These are phyloP conservation scores for Cisticola juncidis DNA, from an alignment of 2,113 vertebrate species.

Conservation along the genomic window DNA sequence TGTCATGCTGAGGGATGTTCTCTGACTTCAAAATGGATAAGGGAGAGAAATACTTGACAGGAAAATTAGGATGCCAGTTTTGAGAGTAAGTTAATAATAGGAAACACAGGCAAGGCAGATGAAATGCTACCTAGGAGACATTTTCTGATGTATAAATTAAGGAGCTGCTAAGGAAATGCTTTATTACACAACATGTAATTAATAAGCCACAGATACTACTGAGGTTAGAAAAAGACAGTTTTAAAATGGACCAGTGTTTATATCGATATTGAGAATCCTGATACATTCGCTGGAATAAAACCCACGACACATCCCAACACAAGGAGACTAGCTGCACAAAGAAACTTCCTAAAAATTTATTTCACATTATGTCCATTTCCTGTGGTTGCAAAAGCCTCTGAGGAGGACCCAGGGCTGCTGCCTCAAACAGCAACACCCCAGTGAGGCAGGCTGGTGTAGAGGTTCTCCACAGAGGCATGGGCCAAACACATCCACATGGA, in stretches of 20 bases:
- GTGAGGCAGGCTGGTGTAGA: neutral
- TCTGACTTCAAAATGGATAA: neutral
- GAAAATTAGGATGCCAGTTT: neutral
- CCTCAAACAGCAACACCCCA: neutral
- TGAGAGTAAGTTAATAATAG: conserved; percentile 10
- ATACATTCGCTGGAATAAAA: neutral
- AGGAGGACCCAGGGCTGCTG: neutral
- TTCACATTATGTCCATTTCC: neutral
- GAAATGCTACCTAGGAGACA: neutral
- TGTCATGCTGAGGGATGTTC: neutral
- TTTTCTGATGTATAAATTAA: conserved; percentile 12
- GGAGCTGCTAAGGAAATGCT: conserved; percentile 29
- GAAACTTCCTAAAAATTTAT: neutral
- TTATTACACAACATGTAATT: conserved; percentile 10
- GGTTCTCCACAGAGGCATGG: accelerated
- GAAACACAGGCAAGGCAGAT: neutral
- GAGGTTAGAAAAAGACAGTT: neutral
- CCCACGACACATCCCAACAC: accelerated
- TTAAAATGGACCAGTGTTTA: neutral
- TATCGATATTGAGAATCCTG: neutral
- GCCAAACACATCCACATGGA: neutral
- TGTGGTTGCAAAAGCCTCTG: neutral
- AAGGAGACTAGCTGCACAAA: neutral
- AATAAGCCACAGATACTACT: conserved; percentile 29
- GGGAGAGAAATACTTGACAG: neutral